These are phyloP conservation scores for Drosophila cognata DNA, from an alignment of 2,888 invertebrate genomes.

Conservation along the genomic window DNA sequence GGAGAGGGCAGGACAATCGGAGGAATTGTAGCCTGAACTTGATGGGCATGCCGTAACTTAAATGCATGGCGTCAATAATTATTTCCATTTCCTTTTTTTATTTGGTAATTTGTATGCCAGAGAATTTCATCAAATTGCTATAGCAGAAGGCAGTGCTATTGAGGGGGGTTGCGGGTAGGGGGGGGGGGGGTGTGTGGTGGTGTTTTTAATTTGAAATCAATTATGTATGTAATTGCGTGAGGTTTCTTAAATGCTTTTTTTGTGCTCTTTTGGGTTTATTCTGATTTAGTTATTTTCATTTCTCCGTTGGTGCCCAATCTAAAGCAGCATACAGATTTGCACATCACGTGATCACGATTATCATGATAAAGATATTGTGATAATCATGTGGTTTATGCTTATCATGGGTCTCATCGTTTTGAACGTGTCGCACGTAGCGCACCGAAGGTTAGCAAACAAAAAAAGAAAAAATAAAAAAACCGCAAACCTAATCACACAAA, in stretches of 20 bases:
- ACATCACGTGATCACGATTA: conserved; percentile 26
- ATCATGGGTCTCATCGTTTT: conserved; percentile 31
- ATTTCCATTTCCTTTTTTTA: conserved; percentile 30
- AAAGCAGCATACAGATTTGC: conserved; percentile 1
- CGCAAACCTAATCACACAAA: conserved; percentile 47
- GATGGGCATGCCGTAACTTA: conserved; percentile 55
- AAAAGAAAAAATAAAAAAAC: conserved; percentile 7
- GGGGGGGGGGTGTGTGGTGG: not conserved
- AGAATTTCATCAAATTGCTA: conserved; percentile 41
- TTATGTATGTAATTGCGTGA: conserved; percentile 64
- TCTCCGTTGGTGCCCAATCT: not conserved
- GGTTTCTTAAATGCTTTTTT: conserved; percentile 4
- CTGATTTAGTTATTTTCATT: conserved; percentile 1
- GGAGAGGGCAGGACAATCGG: not conserved
- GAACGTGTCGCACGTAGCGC: conserved; percentile 27
- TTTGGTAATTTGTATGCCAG: conserved; percentile 8
- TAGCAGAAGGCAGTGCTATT: not conserved
- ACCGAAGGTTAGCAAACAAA: conserved; percentile 24
- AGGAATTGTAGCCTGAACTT: conserved; percentile 45
- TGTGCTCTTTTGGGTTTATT: not conserved
- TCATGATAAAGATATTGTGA: conserved; percentile 12
- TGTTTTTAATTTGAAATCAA: conserved; percentile 75
- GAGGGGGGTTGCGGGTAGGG: not conserved
- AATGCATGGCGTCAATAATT: conserved; percentile 68
- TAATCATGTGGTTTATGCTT: conserved; percentile 23